phyloP scores from a whole-genome alignment of 2,888 invertebrate genomes.

The Chrysomela aeneicollis region DNA sequence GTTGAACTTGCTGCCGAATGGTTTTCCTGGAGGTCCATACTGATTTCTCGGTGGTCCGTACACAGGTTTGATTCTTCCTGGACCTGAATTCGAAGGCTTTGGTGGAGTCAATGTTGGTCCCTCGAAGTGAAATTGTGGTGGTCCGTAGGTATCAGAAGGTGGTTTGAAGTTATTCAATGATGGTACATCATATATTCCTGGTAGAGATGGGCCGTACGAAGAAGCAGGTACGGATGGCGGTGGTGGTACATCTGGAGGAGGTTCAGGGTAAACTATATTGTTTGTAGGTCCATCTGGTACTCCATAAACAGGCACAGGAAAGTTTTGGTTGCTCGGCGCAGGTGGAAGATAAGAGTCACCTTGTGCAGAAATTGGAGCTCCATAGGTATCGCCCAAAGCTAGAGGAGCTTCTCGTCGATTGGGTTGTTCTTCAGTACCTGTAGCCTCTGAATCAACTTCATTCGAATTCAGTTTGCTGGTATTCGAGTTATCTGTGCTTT shows the following conservation, averaged over 20 bases:
- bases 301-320: conserved; percentile 68
- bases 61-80: conserved; percentile 58
- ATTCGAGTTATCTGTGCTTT: conserved; percentile 32
- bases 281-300: conserved; percentile 64
- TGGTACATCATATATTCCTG: conserved; percentile 44
- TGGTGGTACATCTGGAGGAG: conserved; percentile 62
- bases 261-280: conserved; percentile 61
- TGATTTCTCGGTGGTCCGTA: conserved; percentile 61
- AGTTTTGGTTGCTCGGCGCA: conserved; percentile 60
- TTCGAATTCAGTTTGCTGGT: conserved; percentile 30
- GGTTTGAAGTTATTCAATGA: conserved; percentile 19
- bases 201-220: conserved; percentile 50
- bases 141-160: conserved; percentile 23
- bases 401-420: conserved; percentile 56
- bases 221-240: conserved; percentile 46
- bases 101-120: conserved; percentile 46
- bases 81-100: conserved; percentile 54
- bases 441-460: conserved; percentile 50
- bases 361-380: conserved; percentile 66
- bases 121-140: conserved; percentile 31
- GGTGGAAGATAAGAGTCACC: conserved; percentile 59
- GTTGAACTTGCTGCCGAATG: conserved; percentile 51
- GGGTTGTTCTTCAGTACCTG: conserved; percentile 53
- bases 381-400: conserved; percentile 61
- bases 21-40: conserved; percentile 52